These are phyloP conservation scores for Micrasema minimum DNA, from an alignment of 1,140 invertebrate genomes.

Conservation along the genomic window DNA sequence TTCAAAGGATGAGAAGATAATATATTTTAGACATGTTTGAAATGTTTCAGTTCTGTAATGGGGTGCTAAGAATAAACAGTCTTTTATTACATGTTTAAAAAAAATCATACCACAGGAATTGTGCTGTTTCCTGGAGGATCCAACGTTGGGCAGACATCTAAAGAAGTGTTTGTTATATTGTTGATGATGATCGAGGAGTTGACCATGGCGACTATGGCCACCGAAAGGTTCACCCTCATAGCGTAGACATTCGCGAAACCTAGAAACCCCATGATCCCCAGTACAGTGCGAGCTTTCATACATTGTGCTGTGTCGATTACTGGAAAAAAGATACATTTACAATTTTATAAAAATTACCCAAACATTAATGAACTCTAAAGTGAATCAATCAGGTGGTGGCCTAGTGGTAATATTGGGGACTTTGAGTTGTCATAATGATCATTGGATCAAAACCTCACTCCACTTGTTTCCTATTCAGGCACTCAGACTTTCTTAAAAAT, in stretches of 20 bases:
- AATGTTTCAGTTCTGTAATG: too few species aligned
- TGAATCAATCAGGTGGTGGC: too few species aligned
- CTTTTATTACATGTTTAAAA: too few species aligned
- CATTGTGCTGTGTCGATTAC: conserved; percentile 73
- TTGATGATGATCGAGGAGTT: conserved; percentile 72
- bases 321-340: conserved; percentile 51
- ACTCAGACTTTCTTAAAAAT: too few species aligned
- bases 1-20: too few species aligned
- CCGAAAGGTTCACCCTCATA: conserved; percentile 91
- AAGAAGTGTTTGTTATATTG: conserved; percentile 57
- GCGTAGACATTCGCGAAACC: conserved; percentile 88
- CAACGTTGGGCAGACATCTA: conserved; percentile 69
- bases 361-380: too few species aligned
- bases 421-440: too few species aligned
- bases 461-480: too few species aligned
- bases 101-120: conserved; percentile 64
- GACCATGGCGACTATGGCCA: conserved; percentile 94
- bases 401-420: too few species aligned
- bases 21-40: too few species aligned
- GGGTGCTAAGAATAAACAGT: too few species aligned
- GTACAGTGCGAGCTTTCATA: conserved; percentile 77
- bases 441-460: too few species aligned
- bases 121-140: conserved; percentile 65
- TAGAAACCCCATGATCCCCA: conserved; percentile 83
- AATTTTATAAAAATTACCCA: conserved; percentile 3